Conservation (phyloP, 2,113 vertebrate genomes). For the Spea multiplicata region DNA sequence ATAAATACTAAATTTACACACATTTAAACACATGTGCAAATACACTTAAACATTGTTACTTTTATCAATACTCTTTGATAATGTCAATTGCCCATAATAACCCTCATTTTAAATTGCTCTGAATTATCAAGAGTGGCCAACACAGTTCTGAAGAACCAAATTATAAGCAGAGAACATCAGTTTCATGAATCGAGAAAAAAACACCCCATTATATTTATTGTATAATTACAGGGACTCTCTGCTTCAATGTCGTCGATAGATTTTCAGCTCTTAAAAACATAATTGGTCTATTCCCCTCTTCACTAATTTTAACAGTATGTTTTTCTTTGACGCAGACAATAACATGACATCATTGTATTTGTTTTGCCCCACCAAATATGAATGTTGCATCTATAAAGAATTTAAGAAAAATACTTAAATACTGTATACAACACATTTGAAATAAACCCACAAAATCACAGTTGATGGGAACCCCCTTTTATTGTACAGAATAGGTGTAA, state of each 20-base stretch:
- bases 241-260: background rate
- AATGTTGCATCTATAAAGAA: too few species aligned
- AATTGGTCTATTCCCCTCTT: background rate
- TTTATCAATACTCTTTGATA: constrained; percentile 33
- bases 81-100: constrained; percentile 30
- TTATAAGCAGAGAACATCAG: background rate
- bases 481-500: too few species aligned
- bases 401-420: too few species aligned
- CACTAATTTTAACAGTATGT: background rate
- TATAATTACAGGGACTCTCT: constrained; percentile 2
- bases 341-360: too few species aligned
- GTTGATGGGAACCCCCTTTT: too few species aligned
- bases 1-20: background rate
- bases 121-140: constrained; percentile 19
- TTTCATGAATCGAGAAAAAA: constrained; percentile 8
- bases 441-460: too few species aligned
- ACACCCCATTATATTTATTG: background rate
- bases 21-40: too few species aligned
- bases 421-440: too few species aligned
- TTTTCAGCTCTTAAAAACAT: background rate
- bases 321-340: background rate
- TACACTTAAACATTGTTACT: background rate
- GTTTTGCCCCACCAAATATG: too few species aligned
- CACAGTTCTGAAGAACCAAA: background rate
- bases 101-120: constrained; percentile 24